Percentiles rank a stretch among this genome's conserved stretches.
Conservation (phyloP, 2,888 invertebrate species). For the Xestobium rufovillosum region DNA sequence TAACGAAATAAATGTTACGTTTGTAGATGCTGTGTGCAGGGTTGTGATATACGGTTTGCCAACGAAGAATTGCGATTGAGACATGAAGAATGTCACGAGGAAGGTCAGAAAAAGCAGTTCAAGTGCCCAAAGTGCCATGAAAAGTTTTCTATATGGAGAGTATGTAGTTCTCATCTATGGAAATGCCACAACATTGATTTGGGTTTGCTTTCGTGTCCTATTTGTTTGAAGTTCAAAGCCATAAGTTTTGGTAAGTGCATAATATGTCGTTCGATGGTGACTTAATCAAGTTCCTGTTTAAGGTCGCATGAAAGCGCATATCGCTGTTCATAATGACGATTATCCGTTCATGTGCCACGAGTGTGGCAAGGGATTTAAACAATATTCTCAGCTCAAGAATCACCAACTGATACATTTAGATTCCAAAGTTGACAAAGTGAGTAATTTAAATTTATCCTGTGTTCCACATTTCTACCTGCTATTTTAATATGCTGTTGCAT, state of each 20-base stretch:
- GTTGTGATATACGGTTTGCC: conserved; percentile 51
- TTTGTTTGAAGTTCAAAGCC: conserved; percentile 51
- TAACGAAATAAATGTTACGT: conserved; percentile 2
- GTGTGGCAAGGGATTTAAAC: conserved; percentile 57
- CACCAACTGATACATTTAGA: conserved; percentile 48
- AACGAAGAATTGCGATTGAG: conserved; percentile 39
- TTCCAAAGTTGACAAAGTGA: conserved; percentile 23
- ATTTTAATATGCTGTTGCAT: no score
- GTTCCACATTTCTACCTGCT: no score
- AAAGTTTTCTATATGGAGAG: conserved; percentile 54
- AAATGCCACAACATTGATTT: conserved; percentile 55
- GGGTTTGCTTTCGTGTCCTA: conserved; percentile 51
- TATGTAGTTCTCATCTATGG: conserved; percentile 63
- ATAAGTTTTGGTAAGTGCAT: conserved; percentile 41
- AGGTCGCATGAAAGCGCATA: conserved; percentile 55
- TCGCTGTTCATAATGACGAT: conserved; percentile 52
- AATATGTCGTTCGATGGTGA: no score
- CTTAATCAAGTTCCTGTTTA: conserved; percentile 21
- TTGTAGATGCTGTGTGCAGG: conserved; percentile 47
- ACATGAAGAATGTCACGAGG: conserved; percentile 49
- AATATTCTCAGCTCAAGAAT: conserved; percentile 53
- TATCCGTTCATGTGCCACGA: conserved; percentile 46
- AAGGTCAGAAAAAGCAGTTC: conserved; percentile 40
- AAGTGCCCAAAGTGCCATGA: conserved; percentile 49
- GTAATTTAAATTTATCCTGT: no score